A percentile compares a stretch with the other conserved stretches of the same genome.
phyloP scores from a whole-genome alignment of 53 echinoderm and acorn worm genomes.

The Arbacia lixula region DNA sequence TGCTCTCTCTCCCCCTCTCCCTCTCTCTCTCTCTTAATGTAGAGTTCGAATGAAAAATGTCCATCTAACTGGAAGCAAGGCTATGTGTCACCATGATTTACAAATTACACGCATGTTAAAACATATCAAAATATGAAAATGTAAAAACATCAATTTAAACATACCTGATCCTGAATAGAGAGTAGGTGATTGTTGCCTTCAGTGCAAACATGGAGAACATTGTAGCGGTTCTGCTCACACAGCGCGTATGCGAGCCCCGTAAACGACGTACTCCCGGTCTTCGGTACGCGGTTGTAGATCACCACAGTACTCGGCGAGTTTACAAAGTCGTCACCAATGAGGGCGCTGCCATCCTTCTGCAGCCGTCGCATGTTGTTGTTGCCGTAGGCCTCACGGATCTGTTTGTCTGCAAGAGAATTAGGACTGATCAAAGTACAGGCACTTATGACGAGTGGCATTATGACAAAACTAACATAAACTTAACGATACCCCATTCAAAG shows the following conservation, averaged over 20 bases:
- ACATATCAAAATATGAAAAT: no score
- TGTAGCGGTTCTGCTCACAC: slow-evolving; percentile 78
- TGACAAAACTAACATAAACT: no score
- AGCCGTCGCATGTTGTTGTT: slow-evolving; percentile 26
- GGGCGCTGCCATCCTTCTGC: slow-evolving; percentile 10
- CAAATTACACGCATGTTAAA: no score
- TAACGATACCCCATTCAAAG: no score
- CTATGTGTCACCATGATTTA: no score
- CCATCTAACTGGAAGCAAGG: no score
- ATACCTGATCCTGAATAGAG: slow-evolving; percentile 94
- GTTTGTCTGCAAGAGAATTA: slow-evolving; percentile 26
- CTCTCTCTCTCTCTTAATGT: background rate
- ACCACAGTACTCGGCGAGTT: slow-evolving; percentile 69
- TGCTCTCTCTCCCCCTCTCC: background rate
- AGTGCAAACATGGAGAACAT: slow-evolving; percentile 94
- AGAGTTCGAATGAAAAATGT: no score
- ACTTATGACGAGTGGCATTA: background rate
- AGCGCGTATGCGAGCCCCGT: slow-evolving; percentile 91
- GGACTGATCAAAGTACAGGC: background rate
- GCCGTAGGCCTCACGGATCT: background rate
- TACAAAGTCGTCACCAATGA: slow-evolving; percentile 7
- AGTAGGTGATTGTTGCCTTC: slow-evolving; percentile 82
- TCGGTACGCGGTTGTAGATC: slow-evolving; percentile 98
- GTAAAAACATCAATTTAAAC: slow-evolving; percentile 42
- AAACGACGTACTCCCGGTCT: slow-evolving; percentile 97